Evolutionary conservation across 23 tunicate species (phyloP), one percentile per base, ranked within the genome.

Genomic region (Styela clava): DNA sequence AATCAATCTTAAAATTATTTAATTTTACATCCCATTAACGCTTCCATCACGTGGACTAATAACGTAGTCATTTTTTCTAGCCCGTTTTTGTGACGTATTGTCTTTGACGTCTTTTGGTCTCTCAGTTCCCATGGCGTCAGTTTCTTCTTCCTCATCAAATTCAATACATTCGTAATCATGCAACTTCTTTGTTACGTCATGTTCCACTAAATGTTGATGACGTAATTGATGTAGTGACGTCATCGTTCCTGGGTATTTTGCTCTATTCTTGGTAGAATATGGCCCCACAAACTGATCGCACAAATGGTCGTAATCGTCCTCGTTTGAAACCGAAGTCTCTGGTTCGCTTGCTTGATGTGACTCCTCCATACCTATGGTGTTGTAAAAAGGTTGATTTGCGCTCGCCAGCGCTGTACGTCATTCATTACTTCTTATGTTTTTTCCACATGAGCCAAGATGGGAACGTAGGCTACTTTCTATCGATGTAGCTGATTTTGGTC

Each of bases 271-370:
- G 23, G 81, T 26, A 18, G 81, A 52, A 76, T 16, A 24, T n/a
- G 33, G 33, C 35, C 27, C 81, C 16, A 12, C 37, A 1, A 44
- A 76, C 21, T 76, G 62, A 21, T 76, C 52, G 65, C 52, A 76
- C 64, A 76, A 76, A 52, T 76, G 81, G 37, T 76, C 81, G 65
- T 76, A 76, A 21, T 76, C 81, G 52, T 52, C 81, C 7, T 76
- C 7, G 20, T 71, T n/a, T 5, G 35, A 33, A 7, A 30, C 32
- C 3, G 3, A 19, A 16, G 24, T 2, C 16, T 33, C 63, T 22
- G 0, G 28, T 0, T 25, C 31, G 1, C 24, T 29, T 51, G 21
- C 33, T 9, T 25, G 27, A 36, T 29, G 7, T 20, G 65, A 23
- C 21, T 28, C 65, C 27, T 36, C 63, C 0, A 44, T 19, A 23